Evolutionary conservation across 2,797 vertebrate species (phyloP), one percentile per base, ranked within the genome.

Genomic region (Capromys pilorides): DNA sequence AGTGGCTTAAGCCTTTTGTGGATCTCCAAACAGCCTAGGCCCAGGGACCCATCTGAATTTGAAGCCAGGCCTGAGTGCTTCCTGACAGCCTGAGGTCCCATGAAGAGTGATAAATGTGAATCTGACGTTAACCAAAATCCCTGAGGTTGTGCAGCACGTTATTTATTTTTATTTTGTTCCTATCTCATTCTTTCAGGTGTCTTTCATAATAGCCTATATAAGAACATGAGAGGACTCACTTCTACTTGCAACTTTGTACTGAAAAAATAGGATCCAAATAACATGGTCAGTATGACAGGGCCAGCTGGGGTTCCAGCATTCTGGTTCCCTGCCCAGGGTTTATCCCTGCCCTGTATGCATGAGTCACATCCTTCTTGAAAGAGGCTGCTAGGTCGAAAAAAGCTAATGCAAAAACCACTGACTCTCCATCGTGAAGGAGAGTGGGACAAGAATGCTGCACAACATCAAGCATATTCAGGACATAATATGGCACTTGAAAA

Each of bases 151-250:
- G 41, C 18, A 91, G 61, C 59, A 73, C 1, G 0, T 66, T 92
- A 28, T 45, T 75, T 33, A 82, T 90, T 79, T 93, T 66, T 4
- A 71, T 69, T 96, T 86, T 86, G 91, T 71, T 92, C 88, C 86
- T 69, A 19, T 13, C 33, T 94, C 22, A 45, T 69, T 93, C 62
- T 92, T 90, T 84, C 22, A 16, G 57, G 13, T 84, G 33, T 67
- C 18, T 45, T 92, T 77, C 77, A 62, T 18, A 78, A 54, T 57
- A 84, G 88, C 41, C 41, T 45, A 33, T 24, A 62, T 14, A 33
- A 96, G 62, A 62, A 82, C 22, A 85, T 86, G 62, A 84, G 66
- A 86, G 49, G 64, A 62, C 41, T 86, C 36, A 10, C 49, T 18
- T 11, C 11, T 62, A 26, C 54, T 36, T 78, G 64, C 21, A 57